Evolutionary conservation across 1,140 invertebrate genomes (phyloP).

Genomic region (Phthorimaea operculella): DNA sequence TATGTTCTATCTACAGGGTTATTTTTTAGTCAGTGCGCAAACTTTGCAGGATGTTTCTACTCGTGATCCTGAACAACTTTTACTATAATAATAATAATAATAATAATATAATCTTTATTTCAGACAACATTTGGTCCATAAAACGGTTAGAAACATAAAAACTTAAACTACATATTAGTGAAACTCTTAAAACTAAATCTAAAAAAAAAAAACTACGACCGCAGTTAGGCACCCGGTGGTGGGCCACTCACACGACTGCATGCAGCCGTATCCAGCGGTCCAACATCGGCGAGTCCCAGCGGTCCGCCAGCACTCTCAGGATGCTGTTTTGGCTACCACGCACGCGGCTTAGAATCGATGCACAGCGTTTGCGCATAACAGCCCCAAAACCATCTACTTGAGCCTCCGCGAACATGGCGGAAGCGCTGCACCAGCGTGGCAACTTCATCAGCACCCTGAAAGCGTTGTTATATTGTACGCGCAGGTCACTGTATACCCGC

Average conservation of each 20-base stretch:
- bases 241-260: neutral
- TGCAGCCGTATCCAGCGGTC: slow-evolving; percentile 4
- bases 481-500: slow-evolving; percentile 7
- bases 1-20: no score
- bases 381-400: neutral
- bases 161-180: no score
- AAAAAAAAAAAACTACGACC: no score
- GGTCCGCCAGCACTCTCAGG: slow-evolving; percentile 1
- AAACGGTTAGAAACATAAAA: no score
- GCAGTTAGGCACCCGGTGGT: neutral
- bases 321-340: slow-evolving; percentile 7
- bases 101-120: no score
- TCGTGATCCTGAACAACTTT: no score
- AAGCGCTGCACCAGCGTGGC: neutral
- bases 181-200: no score
- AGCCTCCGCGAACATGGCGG: neutral
- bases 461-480: slow-evolving; percentile 8
- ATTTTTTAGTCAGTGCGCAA: no score
- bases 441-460: slow-evolving; percentile 3
- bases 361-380: slow-evolving; percentile 8
- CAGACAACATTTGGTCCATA: no score
- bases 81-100: no score
- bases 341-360: neutral
- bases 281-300: slow-evolving; percentile 10
- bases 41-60: no score